A percentile compares a stretch with the other conserved stretches of the same genome.
These are phyloP conservation scores for Cheilosia vernalis DNA, from an alignment of 2,888 invertebrate genomes.

Conservation along the genomic window DNA sequence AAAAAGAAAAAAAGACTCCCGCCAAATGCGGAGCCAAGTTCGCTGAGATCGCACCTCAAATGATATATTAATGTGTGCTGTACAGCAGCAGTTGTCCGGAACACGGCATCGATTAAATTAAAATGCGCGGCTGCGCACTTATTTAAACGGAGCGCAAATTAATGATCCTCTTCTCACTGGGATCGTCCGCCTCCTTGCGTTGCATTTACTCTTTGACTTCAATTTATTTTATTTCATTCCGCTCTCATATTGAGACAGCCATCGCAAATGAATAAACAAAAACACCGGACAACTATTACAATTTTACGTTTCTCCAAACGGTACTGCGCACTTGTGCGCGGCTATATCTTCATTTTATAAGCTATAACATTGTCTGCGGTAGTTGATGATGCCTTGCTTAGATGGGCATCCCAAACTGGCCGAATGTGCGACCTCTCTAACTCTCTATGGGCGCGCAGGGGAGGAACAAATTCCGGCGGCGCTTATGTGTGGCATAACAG, in stretches of 20 bases:
- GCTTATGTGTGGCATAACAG: conserved; percentile 42
- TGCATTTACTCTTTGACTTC: conserved; percentile 23
- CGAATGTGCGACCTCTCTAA: conserved; percentile 6
- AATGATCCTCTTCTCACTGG: conserved; percentile 29
- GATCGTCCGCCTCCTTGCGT: background rate
- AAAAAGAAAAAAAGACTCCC: background rate
- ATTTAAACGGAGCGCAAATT: conserved; percentile 52
- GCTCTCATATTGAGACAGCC: conserved; percentile 35
- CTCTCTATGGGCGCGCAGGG: background rate
- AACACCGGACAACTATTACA: conserved; percentile 24
- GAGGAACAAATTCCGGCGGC: conserved; percentile 61
- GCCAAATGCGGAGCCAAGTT: conserved; percentile 5
- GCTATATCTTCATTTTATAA: conserved; percentile 7
- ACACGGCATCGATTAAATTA: conserved; percentile 61
- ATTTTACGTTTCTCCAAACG: conserved; percentile 37
- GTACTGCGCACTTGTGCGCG: conserved; percentile 47
- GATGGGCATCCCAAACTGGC: conserved; percentile 7
- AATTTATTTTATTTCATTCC: conserved; percentile 53
- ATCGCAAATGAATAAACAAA: conserved; percentile 8
- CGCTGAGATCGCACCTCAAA: conserved; percentile 7
- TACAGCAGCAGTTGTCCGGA: conserved; percentile 25
- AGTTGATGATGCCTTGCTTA: conserved; percentile 22
- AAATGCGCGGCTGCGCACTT: conserved; percentile 59
- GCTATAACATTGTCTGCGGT: conserved; percentile 34
- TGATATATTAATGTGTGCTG: background rate